Base-by-base conservation (phyloP, 2,888 invertebrate species). In the Norana najaformis region DNA sequence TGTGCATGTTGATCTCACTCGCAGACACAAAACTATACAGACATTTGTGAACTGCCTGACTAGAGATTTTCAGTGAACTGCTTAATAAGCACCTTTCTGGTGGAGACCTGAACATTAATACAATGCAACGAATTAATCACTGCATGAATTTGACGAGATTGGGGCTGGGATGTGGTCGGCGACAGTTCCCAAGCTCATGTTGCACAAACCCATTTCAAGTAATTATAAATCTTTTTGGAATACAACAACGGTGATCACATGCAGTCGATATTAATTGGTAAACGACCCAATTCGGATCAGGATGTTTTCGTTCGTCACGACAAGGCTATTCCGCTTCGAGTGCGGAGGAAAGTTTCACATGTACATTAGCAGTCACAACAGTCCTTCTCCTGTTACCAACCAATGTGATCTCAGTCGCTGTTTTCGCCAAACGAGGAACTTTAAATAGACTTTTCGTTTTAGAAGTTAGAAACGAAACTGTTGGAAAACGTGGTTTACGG, bases 321-420 rank as follows among this genome's bases (percentile, higher is more conserved):
- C 69, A n/a, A 5, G 30, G n/a, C n/a, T n/a, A 8, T 8, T 69
- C 2, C 4, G n/a, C 8, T 69, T 69, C 11, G 8, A 69, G 69
- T 69, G 1, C 23, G n/a, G n/a, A 30, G 30, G 69, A 69, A 11
- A 3, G 30, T 69, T 69, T 69, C 30, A n/a, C 69, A 6, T n/a
- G n/a, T 8, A 8, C 11, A 1, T 8, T 30, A n/a, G n/a, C 69
- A 69, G n/a, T n/a, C 8, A 30, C 6, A 69, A 11, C n/a, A 13
- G 30, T 16, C 14, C 4, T 30, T 13, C n/a, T n/a, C 8, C n/a
- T 4, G 0, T n/a, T 8, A n/a, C 0, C n/a, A 5, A n/a, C 6
- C n/a, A 69, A 69, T 69, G 69, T 30, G 69, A 69, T 5, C 30
- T n/a, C 69, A 69, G 11, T 23, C 47, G 23, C 23, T 23, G 47